phyloP scores from a whole-genome alignment of 2,113 vertebrate genomes.

The Eulemur rufifrons region DNA sequence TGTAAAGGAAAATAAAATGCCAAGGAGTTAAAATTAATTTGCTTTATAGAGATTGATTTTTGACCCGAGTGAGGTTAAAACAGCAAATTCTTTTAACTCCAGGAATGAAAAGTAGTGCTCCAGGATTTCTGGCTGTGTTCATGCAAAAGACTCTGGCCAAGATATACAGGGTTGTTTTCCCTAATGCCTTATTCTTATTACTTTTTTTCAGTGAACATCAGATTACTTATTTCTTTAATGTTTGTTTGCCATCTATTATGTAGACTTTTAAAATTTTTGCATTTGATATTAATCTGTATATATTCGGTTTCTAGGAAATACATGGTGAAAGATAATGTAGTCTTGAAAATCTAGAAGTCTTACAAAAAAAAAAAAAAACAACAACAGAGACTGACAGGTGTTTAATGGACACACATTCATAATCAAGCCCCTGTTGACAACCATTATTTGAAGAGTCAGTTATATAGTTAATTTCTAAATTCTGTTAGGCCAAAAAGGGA shows the following conservation, averaged over 20 bases:
- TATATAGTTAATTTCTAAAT: conserved; percentile 69
- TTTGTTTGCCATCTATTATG: conserved; percentile 59
- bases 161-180: neutral
- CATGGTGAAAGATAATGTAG: neutral
- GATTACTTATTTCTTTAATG: conserved; percentile 55
- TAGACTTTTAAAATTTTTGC: neutral
- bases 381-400: conserved; percentile 45
- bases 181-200: conserved; percentile 3
- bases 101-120: neutral
- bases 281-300: conserved; percentile 17
- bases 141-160: conserved; percentile 13
- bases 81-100: conserved; percentile 41
- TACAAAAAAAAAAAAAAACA: neutral
- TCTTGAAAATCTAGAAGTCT: neutral
- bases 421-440: conserved; percentile 47
- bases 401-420: conserved; percentile 62
- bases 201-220: conserved; percentile 44
- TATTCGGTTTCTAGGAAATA: conserved; percentile 21
- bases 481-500: conserved; percentile 79
- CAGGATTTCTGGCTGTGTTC: conserved; percentile 9
- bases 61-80: conserved; percentile 35
- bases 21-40: conserved; percentile 53
- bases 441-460: conserved; percentile 55
- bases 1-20: neutral
- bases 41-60: conserved; percentile 52